phyloP scores from a whole-genome alignment of 2,888 invertebrate species.

The Baccha elongata region DNA sequence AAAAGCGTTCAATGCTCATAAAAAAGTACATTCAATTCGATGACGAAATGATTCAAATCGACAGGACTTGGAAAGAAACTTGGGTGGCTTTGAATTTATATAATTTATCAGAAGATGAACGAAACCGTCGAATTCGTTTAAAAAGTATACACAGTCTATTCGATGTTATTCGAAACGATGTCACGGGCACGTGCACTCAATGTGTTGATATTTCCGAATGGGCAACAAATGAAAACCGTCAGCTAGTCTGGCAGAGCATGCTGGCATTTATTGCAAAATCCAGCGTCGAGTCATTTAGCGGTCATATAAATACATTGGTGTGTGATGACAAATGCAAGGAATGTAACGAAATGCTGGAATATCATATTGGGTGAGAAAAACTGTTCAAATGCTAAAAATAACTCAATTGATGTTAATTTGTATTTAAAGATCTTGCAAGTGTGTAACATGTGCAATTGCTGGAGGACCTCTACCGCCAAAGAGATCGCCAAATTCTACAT shows the following conservation, averaged over 20 bases:
- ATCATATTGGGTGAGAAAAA: slow-evolving; percentile 79
- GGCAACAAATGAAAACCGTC: slow-evolving; percentile 79
- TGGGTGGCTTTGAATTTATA: slow-evolving; percentile 81
- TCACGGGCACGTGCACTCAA: slow-evolving; percentile 79
- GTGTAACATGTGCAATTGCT: slow-evolving; percentile 81
- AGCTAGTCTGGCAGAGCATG: slow-evolving; percentile 81
- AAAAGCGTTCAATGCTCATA: slow-evolving; percentile 80
- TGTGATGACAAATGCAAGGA: slow-evolving; percentile 80
- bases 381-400: neutral
- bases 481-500: slow-evolving; percentile 76
- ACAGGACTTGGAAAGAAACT: slow-evolving; percentile 84
- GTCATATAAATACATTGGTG: slow-evolving; percentile 79
- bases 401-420: slow-evolving; percentile 12
- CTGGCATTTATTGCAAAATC: slow-evolving; percentile 80
- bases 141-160: slow-evolving; percentile 80
- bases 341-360: slow-evolving; percentile 80
- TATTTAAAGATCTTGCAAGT: slow-evolving; percentile 79
- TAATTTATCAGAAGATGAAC: slow-evolving; percentile 80
- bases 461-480: slow-evolving; percentile 78
- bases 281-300: slow-evolving; percentile 79
- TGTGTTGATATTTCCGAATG: slow-evolving; percentile 80
- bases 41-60: slow-evolving; percentile 85
- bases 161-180: slow-evolving; percentile 80
- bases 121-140: slow-evolving; percentile 79
- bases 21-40: slow-evolving; percentile 85